phyloP scores from a whole-genome alignment of 2,888 invertebrate species.

The Agrotis clavis region DNA sequence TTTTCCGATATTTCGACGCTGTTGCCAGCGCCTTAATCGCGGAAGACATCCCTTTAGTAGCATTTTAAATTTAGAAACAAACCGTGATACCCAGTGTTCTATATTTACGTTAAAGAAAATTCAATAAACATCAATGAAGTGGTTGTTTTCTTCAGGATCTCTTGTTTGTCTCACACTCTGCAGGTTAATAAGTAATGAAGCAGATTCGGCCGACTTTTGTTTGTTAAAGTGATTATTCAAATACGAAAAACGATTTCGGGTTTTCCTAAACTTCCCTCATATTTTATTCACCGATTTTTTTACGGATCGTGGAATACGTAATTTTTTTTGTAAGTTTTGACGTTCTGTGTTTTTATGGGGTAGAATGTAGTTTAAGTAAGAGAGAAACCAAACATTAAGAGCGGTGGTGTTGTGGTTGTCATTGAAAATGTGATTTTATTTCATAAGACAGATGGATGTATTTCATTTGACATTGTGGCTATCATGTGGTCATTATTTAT shows the following conservation, averaged over 20 bases:
- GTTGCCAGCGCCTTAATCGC: no score
- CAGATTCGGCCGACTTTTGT: conserved; percentile 87
- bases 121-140: conserved; percentile 56
- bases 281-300: conserved; percentile 90
- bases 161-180: conserved; percentile 80
- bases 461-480: conserved; percentile 48
- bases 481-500: conserved; percentile 67
- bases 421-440: conserved; percentile 54
- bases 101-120: conserved; percentile 52
- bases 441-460: conserved; percentile 43
- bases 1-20: no score
- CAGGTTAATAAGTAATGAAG: conserved; percentile 90
- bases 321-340: conserved; percentile 82
- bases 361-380: conserved; percentile 57
- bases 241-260: conserved; percentile 90
- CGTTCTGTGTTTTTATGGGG: conserved; percentile 65
- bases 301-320: conserved; percentile 85
- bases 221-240: conserved; percentile 91
- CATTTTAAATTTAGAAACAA: no score
- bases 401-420: conserved; percentile 35
- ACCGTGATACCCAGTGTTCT: no score
- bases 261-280: conserved; percentile 89
- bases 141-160: conserved; percentile 61
- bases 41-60: no score
- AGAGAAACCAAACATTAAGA: conserved; percentile 41